Conservation (phyloP, 2,888 invertebrate species). For the Pyrrhia umbra region DNA sequence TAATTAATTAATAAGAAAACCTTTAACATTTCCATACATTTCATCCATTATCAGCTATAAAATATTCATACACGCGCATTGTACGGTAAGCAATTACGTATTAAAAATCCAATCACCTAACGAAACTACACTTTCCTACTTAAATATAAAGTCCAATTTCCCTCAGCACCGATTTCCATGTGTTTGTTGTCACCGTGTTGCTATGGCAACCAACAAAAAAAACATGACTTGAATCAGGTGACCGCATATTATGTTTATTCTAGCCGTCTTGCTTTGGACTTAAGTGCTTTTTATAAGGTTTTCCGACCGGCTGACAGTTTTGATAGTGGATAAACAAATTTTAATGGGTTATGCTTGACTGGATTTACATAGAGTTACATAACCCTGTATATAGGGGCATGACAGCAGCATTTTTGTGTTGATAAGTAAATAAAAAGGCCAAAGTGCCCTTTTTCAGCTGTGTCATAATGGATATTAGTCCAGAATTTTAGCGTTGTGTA, state of each 20-base stretch:
- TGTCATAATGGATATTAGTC: no score
- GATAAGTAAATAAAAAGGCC: no score
- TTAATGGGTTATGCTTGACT: conserved; percentile 11
- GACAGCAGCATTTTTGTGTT: not conserved
- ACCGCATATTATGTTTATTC: conserved; percentile 61
- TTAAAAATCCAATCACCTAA: conserved; percentile 25
- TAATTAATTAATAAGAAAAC: conserved; percentile 25
- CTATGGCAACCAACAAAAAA: conserved; percentile 69
- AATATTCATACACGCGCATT: conserved; percentile 40
- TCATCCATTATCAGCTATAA: conserved; percentile 30
- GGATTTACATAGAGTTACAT: not conserved
- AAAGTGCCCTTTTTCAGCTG: no score
- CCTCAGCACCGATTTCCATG: not conserved
- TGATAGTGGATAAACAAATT: conserved; percentile 43
- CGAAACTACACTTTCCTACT: conserved; percentile 18
- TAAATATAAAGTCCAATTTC: conserved; percentile 35
- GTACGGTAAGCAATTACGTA: conserved; percentile 47
- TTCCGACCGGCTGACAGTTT: conserved; percentile 26
- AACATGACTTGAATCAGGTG: conserved; percentile 59
- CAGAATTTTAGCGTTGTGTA: no score
- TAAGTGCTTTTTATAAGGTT: conserved; percentile 45
- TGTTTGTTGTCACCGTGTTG: conserved; percentile 72
- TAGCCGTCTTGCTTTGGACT: conserved; percentile 46
- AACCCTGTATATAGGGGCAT: not conserved
- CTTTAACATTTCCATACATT: conserved; percentile 24